Percentiles rank a stretch among this genome's conserved stretches.
phyloP scores from a whole-genome alignment of 2,888 invertebrate species.

The Leucozona laternaria region DNA sequence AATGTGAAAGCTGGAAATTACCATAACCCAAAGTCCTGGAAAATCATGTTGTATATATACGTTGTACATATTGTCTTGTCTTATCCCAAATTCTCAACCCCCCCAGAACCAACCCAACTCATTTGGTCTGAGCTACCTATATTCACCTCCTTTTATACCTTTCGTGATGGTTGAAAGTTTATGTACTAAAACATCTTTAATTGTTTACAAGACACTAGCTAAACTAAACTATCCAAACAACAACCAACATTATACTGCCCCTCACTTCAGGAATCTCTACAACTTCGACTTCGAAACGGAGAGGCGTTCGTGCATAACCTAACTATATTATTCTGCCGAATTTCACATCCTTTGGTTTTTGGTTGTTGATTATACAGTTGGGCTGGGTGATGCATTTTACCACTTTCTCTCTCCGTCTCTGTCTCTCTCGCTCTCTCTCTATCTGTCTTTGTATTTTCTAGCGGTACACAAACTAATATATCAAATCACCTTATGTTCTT shows the following conservation, averaged over 20 bases:
- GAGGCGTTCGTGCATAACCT: conserved; percentile 71
- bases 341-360: conserved; percentile 56
- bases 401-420: not conserved
- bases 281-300: not conserved
- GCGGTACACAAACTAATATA: conserved; percentile 68
- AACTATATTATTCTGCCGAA: conserved; percentile 70
- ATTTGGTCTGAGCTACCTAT: not conserved
- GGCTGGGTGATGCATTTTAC: conserved; percentile 48
- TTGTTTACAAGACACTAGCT: conserved; percentile 74
- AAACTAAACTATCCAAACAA: conserved; percentile 59
- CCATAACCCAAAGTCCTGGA: conserved; percentile 54
- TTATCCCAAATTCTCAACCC: not conserved
- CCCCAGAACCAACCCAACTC: not conserved
- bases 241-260: conserved; percentile 23
- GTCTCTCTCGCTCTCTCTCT: not conserved
- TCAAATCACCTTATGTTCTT: conserved; percentile 74
- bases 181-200: conserved; percentile 74
- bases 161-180: conserved; percentile 57
- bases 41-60: conserved; percentile 24
- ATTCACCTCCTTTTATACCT: not conserved
- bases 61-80: not conserved
- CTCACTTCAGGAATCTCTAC: not conserved
- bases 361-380: conserved; percentile 7
- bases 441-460: conserved; percentile 2
- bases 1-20: conserved; percentile 56